These are phyloP conservation scores for Carterocephalus palaemon DNA, from an alignment of 2,888 invertebrate genomes.

Conservation along the genomic window DNA sequence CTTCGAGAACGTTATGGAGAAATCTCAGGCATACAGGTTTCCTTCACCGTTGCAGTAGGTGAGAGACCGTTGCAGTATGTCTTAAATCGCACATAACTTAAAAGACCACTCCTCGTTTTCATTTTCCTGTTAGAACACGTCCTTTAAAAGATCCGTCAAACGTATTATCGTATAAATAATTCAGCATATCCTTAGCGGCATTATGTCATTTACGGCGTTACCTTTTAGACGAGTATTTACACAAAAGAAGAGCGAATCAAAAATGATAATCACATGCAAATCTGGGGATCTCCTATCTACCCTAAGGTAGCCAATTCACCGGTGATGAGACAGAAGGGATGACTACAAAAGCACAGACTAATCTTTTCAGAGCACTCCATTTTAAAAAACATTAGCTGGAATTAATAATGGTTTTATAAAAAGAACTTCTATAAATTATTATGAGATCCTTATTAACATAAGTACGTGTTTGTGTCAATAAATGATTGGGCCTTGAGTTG, in stretches of 20 bases:
- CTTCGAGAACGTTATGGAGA: no score
- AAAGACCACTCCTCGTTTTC: neutral
- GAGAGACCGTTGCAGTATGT: no score
- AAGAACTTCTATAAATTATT: neutral
- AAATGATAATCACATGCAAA: conserved; percentile 80
- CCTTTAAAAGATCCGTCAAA: conserved; percentile 26
- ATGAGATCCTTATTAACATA: no score
- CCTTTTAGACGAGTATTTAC: conserved; percentile 73
- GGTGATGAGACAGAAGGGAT: conserved; percentile 17
- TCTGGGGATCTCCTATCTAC: conserved; percentile 50
- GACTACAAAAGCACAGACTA: conserved; percentile 14
- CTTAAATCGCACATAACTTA: no score
- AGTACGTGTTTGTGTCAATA: no score
- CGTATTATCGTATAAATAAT: conserved; percentile 75
- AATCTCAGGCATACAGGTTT: no score
- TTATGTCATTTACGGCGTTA: conserved; percentile 77
- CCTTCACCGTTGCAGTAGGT: no score
- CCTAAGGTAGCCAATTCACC: conserved; percentile 16
- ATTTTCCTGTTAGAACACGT: neutral
- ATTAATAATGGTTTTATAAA: neutral
- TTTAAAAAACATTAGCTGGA: conserved; percentile 10
- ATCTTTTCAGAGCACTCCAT: conserved; percentile 12
- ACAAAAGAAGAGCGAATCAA: conserved; percentile 79
- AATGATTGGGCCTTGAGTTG: no score
- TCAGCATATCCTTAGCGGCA: conserved; percentile 73